Evolutionary conservation across 2,797 vertebrate species (phyloP).

Genomic region (Onychomys leucogaster): DNA sequence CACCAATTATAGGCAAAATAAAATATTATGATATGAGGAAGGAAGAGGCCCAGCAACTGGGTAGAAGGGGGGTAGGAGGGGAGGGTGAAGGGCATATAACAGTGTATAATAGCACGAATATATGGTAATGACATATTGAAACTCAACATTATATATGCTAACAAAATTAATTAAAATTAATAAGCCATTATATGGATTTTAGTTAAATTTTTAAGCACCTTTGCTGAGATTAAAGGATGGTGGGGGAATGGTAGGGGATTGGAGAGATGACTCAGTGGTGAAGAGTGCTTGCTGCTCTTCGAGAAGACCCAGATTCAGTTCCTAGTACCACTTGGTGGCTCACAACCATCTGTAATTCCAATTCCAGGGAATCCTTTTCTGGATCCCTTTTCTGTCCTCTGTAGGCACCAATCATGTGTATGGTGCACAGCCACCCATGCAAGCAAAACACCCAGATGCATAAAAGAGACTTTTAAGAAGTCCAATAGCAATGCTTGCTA

Average conservation of each 20-base stretch:
- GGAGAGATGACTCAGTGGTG: not conserved
- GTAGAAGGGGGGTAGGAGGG: not conserved
- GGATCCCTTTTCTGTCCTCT: not conserved
- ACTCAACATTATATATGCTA: not conserved
- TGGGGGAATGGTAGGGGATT: not conserved
- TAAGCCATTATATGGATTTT: conserved; percentile 35
- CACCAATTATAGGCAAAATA: conserved; percentile 25
- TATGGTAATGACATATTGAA: not conserved
- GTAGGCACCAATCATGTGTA: not conserved
- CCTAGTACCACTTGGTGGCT: not conserved
- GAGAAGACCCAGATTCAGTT: not conserved
- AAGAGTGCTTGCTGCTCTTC: not conserved
- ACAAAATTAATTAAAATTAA: not conserved
- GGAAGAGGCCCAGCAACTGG: not conserved
- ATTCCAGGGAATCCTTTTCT: not conserved
- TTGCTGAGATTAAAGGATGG: conserved; percentile 33
- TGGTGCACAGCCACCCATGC: not conserved
- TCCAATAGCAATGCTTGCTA: not conserved
- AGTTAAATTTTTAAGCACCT: conserved; percentile 46
- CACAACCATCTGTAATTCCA: not conserved
- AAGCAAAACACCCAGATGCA: not conserved
- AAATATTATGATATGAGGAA: not conserved
- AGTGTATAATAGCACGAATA: not conserved
- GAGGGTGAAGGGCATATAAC: not conserved
- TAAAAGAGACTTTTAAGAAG: not conserved